phyloP scores from a whole-genome alignment of 2,113 vertebrate genomes.

The Phyllostomus discolor region DNA sequence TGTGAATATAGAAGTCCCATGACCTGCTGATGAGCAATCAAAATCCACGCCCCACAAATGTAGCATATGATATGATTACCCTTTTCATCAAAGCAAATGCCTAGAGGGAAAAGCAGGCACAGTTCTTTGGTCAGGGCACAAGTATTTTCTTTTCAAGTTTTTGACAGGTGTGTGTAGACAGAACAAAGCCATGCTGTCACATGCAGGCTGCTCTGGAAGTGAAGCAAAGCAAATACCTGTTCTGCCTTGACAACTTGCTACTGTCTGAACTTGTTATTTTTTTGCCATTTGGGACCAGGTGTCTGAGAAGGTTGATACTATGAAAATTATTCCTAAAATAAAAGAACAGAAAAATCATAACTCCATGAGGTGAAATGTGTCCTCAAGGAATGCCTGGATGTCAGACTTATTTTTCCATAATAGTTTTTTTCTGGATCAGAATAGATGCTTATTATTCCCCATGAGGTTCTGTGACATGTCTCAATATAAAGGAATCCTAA shows the following conservation, averaged over 20 bases:
- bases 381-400: background rate
- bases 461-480: background rate
- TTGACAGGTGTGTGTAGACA: background rate
- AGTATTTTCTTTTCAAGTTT: constrained; percentile 13
- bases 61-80: background rate
- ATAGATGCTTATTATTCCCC: background rate
- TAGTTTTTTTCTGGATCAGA: background rate
- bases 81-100: background rate
- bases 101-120: background rate
- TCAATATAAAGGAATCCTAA: background rate
- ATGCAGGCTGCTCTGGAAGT: background rate
- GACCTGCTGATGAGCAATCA: background rate
- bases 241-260: background rate
- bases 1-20: background rate
- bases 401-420: background rate
- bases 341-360: background rate
- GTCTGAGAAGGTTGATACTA: background rate
- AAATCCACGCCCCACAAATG: background rate
- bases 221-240: background rate
- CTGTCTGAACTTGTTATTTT: background rate
- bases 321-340: background rate
- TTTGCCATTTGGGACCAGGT: background rate
- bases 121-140: background rate
- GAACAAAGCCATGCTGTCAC: background rate
- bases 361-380: background rate